Percentiles rank a stretch among this genome's conserved stretches.
Conservation (phyloP, 2,888 invertebrate species). For the Cephalotes varians region DNA sequence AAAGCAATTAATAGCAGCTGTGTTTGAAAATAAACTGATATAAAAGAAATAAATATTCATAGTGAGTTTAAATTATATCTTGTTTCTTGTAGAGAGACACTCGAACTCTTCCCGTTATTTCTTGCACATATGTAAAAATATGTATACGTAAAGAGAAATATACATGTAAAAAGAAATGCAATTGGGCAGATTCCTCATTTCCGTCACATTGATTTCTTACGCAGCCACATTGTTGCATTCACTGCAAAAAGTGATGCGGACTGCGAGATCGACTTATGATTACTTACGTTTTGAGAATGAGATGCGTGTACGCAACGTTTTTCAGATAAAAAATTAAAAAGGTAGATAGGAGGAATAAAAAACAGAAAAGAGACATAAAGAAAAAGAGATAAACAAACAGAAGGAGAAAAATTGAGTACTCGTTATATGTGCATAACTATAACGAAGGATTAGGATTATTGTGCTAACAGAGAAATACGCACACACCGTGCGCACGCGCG, state of each 20-base stretch:
- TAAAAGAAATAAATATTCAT: slow-evolving; percentile 14
- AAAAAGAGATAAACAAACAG: too few relatives aligned
- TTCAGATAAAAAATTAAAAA: slow-evolving; percentile 37
- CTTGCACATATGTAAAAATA: neutral
- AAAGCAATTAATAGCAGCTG: slow-evolving; percentile 4
- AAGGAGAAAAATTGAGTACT: neutral
- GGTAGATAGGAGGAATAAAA: neutral
- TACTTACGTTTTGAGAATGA: neutral
- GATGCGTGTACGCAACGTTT: slow-evolving; percentile 13
- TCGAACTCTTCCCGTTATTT: neutral
- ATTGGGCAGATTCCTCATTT: neutral
- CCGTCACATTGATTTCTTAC: slow-evolving; percentile 17
- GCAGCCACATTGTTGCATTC: neutral
- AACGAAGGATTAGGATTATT: slow-evolving; percentile 36
- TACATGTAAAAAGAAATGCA: neutral
- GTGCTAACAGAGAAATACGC: neutral
- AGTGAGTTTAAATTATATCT: neutral
- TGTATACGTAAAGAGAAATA: neutral
- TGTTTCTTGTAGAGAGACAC: neutral
- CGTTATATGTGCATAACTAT: slow-evolving; percentile 31
- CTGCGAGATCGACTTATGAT: neutral
- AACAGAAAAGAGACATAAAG: neutral
- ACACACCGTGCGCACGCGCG: too few relatives aligned
- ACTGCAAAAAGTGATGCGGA: neutral
- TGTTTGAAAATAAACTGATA: neutral